Conservation (phyloP, 2,797 vertebrate genomes). For the Austrolebias charrua region DNA sequence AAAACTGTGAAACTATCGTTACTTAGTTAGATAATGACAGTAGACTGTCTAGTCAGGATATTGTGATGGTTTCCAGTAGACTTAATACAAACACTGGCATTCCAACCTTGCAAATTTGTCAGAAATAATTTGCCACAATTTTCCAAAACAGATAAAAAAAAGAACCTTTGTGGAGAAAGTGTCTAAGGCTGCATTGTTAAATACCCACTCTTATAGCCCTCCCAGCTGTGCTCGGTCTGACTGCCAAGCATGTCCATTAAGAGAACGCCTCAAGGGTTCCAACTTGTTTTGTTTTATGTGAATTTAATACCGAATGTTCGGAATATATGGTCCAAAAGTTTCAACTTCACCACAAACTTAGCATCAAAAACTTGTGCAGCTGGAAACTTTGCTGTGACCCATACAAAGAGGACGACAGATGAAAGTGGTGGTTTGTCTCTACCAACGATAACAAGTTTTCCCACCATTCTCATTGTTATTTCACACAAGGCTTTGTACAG, state of each 20-base stretch:
- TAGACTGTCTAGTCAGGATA: slow-evolving; percentile 36
- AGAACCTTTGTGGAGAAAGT: slow-evolving; percentile 60
- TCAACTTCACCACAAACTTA: slow-evolving; percentile 49
- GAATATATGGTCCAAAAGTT: slow-evolving; percentile 63
- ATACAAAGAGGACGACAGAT: slow-evolving; percentile 36
- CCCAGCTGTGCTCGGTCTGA: slow-evolving; percentile 67
- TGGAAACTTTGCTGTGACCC: slow-evolving; percentile 62
- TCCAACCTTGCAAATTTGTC: slow-evolving; percentile 73
- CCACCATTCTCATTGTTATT: slow-evolving; percentile 43
- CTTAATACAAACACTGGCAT: slow-evolving; percentile 52
- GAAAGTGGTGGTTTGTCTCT: slow-evolving; percentile 56
- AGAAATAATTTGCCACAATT: slow-evolving; percentile 67
- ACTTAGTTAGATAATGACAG: slow-evolving; percentile 33
- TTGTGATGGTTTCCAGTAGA: slow-evolving; percentile 52
- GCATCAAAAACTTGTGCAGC: slow-evolving; percentile 51
- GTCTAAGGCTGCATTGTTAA: slow-evolving; percentile 65
- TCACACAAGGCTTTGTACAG: slow-evolving; percentile 21
- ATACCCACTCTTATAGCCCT: slow-evolving; percentile 66
- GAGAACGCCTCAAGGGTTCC: slow-evolving; percentile 54
- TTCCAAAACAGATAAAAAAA: slow-evolving; percentile 73
- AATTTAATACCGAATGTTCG: slow-evolving; percentile 69
- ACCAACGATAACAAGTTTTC: slow-evolving; percentile 61
- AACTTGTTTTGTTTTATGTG: slow-evolving; percentile 73
- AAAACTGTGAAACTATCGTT: background rate
- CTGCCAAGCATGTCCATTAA: slow-evolving; percentile 64